These are phyloP conservation scores for Bradypus variegatus DNA, from an alignment of 2,797 vertebrate species.

Conservation along the genomic window DNA sequence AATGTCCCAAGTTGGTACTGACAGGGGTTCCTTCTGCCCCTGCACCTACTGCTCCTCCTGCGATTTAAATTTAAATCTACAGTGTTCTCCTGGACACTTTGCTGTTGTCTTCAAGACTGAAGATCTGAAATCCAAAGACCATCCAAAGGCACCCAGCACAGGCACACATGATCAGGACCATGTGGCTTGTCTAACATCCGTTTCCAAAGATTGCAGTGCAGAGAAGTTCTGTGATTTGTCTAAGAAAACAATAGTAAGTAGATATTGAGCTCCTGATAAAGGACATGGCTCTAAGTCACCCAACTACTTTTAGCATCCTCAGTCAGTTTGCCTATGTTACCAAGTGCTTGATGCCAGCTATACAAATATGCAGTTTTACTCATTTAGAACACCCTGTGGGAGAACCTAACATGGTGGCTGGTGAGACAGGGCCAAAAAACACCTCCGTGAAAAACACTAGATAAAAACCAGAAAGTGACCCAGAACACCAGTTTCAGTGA, in stretches of 20 bases:
- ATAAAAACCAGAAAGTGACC: too few species aligned
- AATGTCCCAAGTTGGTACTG: background rate
- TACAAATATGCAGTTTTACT: background rate
- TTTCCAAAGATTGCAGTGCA: background rate
- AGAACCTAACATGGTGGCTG: too few species aligned
- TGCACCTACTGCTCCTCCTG: background rate
- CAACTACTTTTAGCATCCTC: background rate
- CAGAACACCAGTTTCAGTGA: too few species aligned
- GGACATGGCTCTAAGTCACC: background rate
- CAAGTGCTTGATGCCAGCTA: background rate
- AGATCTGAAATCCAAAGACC: background rate
- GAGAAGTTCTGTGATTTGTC: background rate
- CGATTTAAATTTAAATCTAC: background rate
- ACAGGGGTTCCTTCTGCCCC: background rate
- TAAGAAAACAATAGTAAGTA: background rate
- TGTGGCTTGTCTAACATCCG: too few species aligned
- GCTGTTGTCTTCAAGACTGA: background rate
- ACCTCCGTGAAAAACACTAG: too few species aligned
- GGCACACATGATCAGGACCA: accelerated
- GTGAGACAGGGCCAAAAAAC: too few species aligned
- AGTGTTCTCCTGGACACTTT: background rate
- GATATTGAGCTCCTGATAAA: background rate
- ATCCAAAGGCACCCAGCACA: background rate
- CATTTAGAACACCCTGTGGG: background rate
- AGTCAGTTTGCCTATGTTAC: background rate